Evolutionary conservation across 2,888 invertebrate species (phyloP).

Genomic region (Sphaeridia pumilis): DNA sequence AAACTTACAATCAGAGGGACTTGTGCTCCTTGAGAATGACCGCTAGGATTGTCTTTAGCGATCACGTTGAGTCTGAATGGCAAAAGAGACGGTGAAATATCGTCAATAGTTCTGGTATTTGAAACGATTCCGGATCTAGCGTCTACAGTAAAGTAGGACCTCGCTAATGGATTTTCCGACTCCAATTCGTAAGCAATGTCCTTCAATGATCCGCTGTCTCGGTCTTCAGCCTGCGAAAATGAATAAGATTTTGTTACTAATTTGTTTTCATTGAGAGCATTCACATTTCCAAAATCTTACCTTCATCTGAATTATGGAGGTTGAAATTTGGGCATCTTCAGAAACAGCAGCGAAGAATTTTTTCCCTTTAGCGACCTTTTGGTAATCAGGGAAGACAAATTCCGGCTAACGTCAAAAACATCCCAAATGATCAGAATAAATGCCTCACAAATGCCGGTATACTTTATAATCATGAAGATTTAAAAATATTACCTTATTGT

Average conservation of each 20-base stretch:
- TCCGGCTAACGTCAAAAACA: conserved; percentile 45
- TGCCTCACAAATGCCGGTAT: too few relatives aligned
- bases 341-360: conserved; percentile 69
- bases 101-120: conserved; percentile 60
- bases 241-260: conserved; percentile 5
- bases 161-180: conserved; percentile 42
- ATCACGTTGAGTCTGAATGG: conserved; percentile 64
- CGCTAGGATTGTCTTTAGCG: conserved; percentile 58
- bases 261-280: not conserved
- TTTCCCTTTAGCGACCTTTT: conserved; percentile 48
- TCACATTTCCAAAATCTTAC: conserved; percentile 40
- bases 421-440: too few relatives aligned
- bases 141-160: conserved; percentile 61
- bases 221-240: conserved; percentile 61
- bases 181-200: conserved; percentile 53
- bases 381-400: conserved; percentile 58
- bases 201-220: conserved; percentile 72
- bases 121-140: conserved; percentile 61
- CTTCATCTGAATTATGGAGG: conserved; percentile 65
- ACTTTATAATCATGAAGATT: not conserved
- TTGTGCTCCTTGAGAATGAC: conserved; percentile 30
- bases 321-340: conserved; percentile 55
- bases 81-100: conserved; percentile 49
- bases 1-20: conserved; percentile 31
- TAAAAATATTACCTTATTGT: conserved; percentile 49